Conservation (phyloP, 2,797 vertebrate genomes). For the Pristis pectinata region DNA sequence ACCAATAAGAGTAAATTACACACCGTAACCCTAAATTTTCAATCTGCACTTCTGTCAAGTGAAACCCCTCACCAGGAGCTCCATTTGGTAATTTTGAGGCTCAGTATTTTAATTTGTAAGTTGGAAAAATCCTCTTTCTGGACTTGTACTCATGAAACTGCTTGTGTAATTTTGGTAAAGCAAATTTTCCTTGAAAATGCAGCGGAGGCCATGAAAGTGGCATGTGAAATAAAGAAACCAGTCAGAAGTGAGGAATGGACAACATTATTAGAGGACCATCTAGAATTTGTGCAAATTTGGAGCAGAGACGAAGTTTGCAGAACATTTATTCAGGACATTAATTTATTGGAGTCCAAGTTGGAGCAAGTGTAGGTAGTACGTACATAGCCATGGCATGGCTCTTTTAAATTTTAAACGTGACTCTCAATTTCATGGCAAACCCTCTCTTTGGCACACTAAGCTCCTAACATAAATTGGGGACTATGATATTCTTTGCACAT, state of each 20-base stretch:
- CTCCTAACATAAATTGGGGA: no score
- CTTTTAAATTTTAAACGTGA: no score
- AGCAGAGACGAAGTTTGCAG: not conserved
- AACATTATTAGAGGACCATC: not conserved
- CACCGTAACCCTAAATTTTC: not conserved
- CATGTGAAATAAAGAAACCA: not conserved
- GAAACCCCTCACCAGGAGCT: not conserved
- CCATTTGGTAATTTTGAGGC: not conserved
- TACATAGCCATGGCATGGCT: no score
- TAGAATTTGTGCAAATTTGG: not conserved
- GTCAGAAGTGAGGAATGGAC: not conserved
- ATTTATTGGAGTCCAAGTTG: not conserved
- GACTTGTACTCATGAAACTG: not conserved
- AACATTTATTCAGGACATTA: not conserved
- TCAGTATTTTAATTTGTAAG: not conserved
- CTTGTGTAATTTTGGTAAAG: not conserved
- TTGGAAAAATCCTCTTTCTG: not conserved
- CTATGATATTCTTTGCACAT: no score
- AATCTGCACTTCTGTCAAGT: not conserved
- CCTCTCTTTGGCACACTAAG: no score
- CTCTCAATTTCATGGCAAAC: no score
- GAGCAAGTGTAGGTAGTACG: no score
- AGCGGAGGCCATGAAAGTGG: not conserved
- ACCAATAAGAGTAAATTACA: not conserved
- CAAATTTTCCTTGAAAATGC: not conserved